Evolutionary conservation across 2,113 vertebrate species (phyloP), one percentile per base, ranked within the genome.

Genomic region (Murina feae): DNA sequence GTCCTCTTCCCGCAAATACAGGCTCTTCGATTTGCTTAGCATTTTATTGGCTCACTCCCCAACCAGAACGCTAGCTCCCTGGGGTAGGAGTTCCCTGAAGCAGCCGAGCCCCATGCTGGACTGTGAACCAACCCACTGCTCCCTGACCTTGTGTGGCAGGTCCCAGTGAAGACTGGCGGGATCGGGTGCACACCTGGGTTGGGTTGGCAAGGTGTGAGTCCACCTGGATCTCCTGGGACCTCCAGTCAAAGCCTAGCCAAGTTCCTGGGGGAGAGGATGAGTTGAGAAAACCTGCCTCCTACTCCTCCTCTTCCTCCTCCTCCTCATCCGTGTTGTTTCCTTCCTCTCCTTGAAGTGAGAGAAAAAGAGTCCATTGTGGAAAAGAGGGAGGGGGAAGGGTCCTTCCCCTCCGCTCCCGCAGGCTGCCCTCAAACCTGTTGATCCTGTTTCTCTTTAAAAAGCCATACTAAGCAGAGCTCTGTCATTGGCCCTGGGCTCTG

Each of bases 361-460:
- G 85, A 42, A 75, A 86, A 95, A 69, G 66, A 75, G 44, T 72
- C 66, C 55, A 16, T 83, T 96, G 75, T 82, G 44, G 71, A 81
- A 81, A 80, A 42, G 91, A 93, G n/a, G 71, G 75, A 80, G 95
- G 20, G 16, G 4, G 89, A 78, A 86, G 37, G 10, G 53, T 85
- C 53, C 23, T 28, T 65, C 20, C 42, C 5, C 81, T 91, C 35
- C 7, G 80, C 65, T 86, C 75, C 86, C 51, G 51, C n/a, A 74
- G 39, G 28, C 55, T 87, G 42, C 32, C 47, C 35, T 71, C 60
- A 91, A 95, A 90, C 94, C 80, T 74, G 94, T 84, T 93, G 65
- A 23, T 86, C 95, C 66, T 87, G 94, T 94, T 95, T 74, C 0
- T 0, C 78, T 95, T 94, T 79, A 53, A 55, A 96, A 89, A 93